Evolutionary conservation across 2,888 invertebrate species (phyloP), one percentile per base, ranked within the genome.

Genomic region (Cabera pusaria): DNA sequence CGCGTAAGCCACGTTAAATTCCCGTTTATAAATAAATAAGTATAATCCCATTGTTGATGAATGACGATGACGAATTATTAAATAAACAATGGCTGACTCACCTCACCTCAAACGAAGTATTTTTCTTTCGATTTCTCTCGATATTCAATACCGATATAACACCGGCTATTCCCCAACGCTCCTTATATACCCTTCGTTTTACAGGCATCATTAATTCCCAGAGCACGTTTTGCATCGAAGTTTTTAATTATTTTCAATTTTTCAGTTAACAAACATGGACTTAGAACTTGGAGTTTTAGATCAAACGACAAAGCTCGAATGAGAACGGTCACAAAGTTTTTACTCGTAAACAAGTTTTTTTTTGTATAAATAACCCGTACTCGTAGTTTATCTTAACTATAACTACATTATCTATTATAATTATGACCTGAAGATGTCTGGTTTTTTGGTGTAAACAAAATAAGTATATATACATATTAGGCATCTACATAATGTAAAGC

Each of bases 331-430:
- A 55, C 52, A 56, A 66, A 65, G 57, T 56, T 23, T 52, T 52
- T 38, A 53, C 53, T 44, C 33, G n/a, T 27, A 73, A 76, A 74
- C 73, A 74, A 14, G 14, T 14, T 62, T 67, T 70, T 72, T 43
- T 67, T 70, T 10, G 6, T 16, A 64, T 59, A 59, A 66, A 56
- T 65, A 67, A 63, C 64, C 62, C 59, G 62, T 64, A 52, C n/a
- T n/a, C 58, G 58, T 36, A 56, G 72, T 68, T 70, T 72, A 72
- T 70, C 71, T 34, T 14, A 14, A 14, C 4, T 14, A 3, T 14
- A 14, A 3, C n/a, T n/a, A n/a, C n/a, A n/a, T n/a, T 49, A 51
- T 56, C 39, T 39, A 16, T 56, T 60, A n/a, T n/a, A n/a, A 58
- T 54, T 50, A 40, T 41, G 44, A 54, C 56, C 47, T 57, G 56